These are phyloP conservation scores for Altica lythri DNA, from an alignment of 2,888 invertebrate species.

Conservation along the genomic window DNA sequence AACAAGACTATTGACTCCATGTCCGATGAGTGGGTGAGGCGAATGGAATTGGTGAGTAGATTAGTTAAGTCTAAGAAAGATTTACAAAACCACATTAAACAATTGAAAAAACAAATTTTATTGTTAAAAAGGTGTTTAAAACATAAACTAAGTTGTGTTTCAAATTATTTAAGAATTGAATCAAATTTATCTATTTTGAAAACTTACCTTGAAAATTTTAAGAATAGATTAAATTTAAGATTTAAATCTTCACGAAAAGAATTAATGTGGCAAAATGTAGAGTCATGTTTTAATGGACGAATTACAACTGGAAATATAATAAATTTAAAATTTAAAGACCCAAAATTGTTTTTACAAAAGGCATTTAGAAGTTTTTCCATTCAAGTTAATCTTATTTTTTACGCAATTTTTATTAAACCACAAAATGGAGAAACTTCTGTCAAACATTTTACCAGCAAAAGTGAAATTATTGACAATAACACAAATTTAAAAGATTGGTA, in stretches of 20 bases:
- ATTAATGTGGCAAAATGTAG: not conserved
- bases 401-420: no score
- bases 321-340: no score
- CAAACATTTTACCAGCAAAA: not conserved
- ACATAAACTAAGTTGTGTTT: not conserved
- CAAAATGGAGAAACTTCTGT: not conserved
- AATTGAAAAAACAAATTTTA: no score
- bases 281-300: conserved; percentile 4
- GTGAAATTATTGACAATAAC: no score
- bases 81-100: not conserved
- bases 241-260: not conserved
- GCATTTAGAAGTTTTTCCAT: no score
- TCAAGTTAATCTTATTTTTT: not conserved
- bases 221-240: not conserved
- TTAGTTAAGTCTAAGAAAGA: conserved; percentile 4
- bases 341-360: no score
- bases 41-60: not conserved
- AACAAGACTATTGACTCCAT: not conserved
- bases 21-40: not conserved
- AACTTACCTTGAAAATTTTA: conserved; percentile 1
- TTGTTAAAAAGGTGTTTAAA: conserved; percentile 4
- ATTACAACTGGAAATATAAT: not conserved
- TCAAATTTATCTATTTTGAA: not conserved
- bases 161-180: not conserved
- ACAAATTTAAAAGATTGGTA: no score